Evolutionary conservation across 2,888 invertebrate species (phyloP).

Genomic region (Caenorhabditis sp.): DNA sequence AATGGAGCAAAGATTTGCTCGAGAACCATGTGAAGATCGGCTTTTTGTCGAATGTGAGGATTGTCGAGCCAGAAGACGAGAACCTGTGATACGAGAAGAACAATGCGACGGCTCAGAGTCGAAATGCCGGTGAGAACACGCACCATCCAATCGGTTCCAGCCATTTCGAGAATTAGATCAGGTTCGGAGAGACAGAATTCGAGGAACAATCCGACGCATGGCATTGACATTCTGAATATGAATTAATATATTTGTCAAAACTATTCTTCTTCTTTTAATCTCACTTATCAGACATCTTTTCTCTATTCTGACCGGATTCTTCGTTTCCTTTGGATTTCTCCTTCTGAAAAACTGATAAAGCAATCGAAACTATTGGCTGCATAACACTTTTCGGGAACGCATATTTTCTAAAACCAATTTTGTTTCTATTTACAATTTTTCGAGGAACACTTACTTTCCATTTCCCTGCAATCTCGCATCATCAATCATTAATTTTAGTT

Average conservation of each 20-base stretch:
- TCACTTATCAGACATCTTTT: neutral
- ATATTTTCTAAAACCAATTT: constrained; percentile 33
- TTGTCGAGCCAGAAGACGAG: constrained; percentile 63
- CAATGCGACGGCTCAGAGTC: constrained; percentile 40
- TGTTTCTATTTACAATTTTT: neutral
- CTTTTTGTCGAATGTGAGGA: constrained; percentile 53
- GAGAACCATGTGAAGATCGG: constrained; percentile 75
- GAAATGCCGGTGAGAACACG: constrained; percentile 50
- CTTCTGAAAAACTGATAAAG: constrained; percentile 37
- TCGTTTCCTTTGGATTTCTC: constrained; percentile 15
- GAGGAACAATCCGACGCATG: constrained; percentile 55
- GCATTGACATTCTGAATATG: constrained; percentile 46
- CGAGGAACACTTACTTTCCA: constrained; percentile 33
- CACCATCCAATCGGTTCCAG: constrained; percentile 65
- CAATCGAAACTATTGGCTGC: constrained; percentile 60
- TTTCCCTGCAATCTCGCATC: constrained; percentile 31
- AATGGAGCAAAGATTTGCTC: constrained; percentile 88
- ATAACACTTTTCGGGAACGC: constrained; percentile 57
- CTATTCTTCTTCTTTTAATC: too few relatives aligned
- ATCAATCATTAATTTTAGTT: constrained; percentile 48
- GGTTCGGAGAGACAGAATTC: constrained; percentile 60
- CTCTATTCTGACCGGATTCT: neutral
- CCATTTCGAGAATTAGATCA: constrained; percentile 53
- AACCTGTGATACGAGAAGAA: constrained; percentile 49
- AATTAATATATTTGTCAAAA: neutral